Conservation (phyloP, 2,888 invertebrate genomes). For the Lepidochrysops patricia region DNA sequence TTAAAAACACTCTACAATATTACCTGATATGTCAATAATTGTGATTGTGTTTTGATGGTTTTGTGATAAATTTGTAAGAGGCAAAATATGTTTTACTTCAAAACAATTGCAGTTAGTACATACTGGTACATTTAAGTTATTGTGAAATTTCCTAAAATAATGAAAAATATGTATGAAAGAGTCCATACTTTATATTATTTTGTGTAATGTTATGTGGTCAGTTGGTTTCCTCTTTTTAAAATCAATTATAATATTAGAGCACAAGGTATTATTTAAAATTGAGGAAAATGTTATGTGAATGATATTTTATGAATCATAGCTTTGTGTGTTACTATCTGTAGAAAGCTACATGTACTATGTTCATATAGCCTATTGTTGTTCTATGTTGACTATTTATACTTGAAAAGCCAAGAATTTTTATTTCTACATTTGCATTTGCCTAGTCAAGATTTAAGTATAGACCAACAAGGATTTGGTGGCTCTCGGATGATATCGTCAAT, state of each 20-base stretch:
- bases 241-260: background rate
- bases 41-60: background rate
- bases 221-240: background rate
- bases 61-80: background rate
- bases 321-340: background rate
- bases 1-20: background rate
- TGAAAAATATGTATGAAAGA: background rate
- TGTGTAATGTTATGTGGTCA: background rate
- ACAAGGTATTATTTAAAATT: background rate
- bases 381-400: background rate
- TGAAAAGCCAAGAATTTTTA: background rate
- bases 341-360: no score
- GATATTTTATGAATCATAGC: background rate
- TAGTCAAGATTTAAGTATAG: background rate
- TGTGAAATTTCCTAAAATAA: background rate
- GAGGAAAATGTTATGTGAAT: background rate
- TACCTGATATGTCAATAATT: background rate
- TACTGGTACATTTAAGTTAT: background rate
- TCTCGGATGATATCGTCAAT: no score
- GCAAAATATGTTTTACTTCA: no score
- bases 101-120: background rate
- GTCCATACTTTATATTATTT: background rate
- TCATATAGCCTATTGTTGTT: background rate
- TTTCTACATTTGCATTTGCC: background rate
- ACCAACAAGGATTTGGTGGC: no score